Base-by-base conservation (phyloP, 2,888 invertebrate genomes). In the Rosalia funebris region DNA sequence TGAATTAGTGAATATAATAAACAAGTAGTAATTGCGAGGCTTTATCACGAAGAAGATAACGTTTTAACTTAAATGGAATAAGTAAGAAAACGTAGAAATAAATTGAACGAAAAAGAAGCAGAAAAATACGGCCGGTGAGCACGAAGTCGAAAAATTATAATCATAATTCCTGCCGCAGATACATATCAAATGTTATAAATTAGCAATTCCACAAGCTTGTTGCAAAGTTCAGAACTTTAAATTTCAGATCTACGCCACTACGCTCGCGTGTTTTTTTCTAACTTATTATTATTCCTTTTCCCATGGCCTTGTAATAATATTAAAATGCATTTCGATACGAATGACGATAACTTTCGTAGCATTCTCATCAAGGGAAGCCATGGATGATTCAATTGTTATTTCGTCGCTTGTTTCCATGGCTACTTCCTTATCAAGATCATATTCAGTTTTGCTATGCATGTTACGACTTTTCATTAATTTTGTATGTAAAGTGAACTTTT, bases 101-200 rank as follows among this genome's bases (percentile, higher is more conserved):
- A 61, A 46, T 57, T 53, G 57, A 48, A 63, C 64, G 61, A 69
- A 66, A 67, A 63, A 65, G 36, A 12, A 48, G 45, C 52, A 61
- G 71, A 71, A 71, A 72, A 73, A 71, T 73, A 73, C 69, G 71
- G 68, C 63, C 63, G 50, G 63, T 68, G 70, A 72, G 63, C 72
- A 74, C 73, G 75, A 75, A 75, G 71, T 73, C 70, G 69, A 76
- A 77, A 77, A 77, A 77, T 77, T 76, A 75, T 74, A 76, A 77
- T 77, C 75, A 77, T 79, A 77, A 78, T 77, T 78, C 75, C 71
- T 70, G 68, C 66, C 57, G 63, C 57, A 74, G 77, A 79, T 79
- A 77, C 79, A 78, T 78, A 79, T 79, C 77, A 76, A 78, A 77
- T 74, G 70, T 69, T 68, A 73, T 76, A 75, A 77, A 77, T 77